These are phyloP conservation scores for Onchidella celtica DNA, from an alignment of 2,888 invertebrate genomes.

Conservation along the genomic window DNA sequence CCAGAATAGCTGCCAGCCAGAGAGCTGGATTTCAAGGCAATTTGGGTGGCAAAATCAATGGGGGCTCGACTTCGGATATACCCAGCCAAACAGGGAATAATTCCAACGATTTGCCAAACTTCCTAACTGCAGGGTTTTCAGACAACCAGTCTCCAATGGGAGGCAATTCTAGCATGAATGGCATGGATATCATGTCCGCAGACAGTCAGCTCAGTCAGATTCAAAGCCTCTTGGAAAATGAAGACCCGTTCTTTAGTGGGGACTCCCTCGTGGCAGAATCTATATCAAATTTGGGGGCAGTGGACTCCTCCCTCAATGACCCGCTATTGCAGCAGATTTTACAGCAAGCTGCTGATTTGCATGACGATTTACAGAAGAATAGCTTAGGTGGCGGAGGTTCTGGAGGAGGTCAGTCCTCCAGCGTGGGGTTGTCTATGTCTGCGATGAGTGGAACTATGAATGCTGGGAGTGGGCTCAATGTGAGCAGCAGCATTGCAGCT, in stretches of 20 bases:
- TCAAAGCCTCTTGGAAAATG: slow-evolving; percentile 29
- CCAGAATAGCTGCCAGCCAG: neutral
- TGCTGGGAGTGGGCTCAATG: neutral
- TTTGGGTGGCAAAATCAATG: neutral
- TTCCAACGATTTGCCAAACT: slow-evolving; percentile 15
- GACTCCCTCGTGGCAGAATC: slow-evolving; percentile 15
- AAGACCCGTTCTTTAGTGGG: slow-evolving; percentile 14
- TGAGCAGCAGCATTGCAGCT: slow-evolving; percentile 14
- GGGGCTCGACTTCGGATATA: neutral
- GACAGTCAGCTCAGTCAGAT: slow-evolving; percentile 38
- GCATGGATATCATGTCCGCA: slow-evolving; percentile 12
- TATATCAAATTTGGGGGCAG: slow-evolving; percentile 47
- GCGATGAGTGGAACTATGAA: neutral
- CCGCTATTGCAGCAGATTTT: slow-evolving; percentile 89
- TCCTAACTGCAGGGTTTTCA: slow-evolving; percentile 26
- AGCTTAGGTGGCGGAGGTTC: neutral
- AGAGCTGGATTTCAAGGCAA: neutral
- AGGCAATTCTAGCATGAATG: slow-evolving; percentile 13
- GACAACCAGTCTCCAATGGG: slow-evolving; percentile 31
- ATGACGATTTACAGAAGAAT: slow-evolving; percentile 64
- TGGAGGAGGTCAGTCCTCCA: neutral
- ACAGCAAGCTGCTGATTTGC: slow-evolving; percentile 90
- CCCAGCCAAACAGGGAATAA: neutral
- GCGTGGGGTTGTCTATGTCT: neutral
- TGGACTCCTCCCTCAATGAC: slow-evolving; percentile 61